Conservation (phyloP, 2,113 vertebrate species). For the Caloenas nicobarica region DNA sequence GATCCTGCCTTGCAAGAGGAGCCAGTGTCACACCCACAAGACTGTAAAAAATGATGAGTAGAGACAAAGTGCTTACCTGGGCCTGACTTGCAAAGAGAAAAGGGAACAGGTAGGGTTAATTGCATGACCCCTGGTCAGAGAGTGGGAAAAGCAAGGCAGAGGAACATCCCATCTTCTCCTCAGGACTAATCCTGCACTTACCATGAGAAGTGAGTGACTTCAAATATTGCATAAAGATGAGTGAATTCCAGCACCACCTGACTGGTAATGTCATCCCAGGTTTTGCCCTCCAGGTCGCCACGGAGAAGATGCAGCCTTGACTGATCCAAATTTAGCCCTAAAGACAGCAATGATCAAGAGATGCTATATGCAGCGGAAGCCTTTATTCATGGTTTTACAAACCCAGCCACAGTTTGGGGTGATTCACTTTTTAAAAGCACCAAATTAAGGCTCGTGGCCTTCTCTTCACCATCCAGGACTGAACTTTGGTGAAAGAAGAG, state of each 20-base stretch:
- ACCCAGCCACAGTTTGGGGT: neutral
- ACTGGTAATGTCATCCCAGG: constrained; percentile 91
- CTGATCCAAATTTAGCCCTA: constrained; percentile 84
- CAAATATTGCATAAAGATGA: constrained; percentile 90
- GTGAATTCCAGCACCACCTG: constrained; percentile 86
- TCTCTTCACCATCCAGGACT: neutral
- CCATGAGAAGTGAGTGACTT: constrained; percentile 94
- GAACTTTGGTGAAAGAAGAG: neutral
- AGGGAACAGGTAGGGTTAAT: neutral
- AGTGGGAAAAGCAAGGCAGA: neutral
- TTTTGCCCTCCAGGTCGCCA: constrained; percentile 80
- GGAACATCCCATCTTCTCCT: neutral
- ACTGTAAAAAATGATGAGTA: neutral
- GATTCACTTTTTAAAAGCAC: neutral
- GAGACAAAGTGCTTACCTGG: neutral
- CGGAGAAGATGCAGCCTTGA: constrained; percentile 85
- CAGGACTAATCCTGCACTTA: constrained; percentile 67
- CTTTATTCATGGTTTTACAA: neutral
- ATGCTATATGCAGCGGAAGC: neutral
- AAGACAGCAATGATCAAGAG: neutral
- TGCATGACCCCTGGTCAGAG: neutral
- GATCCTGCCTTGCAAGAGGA: neutral
- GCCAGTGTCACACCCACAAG: neutral
- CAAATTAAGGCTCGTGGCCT: neutral
- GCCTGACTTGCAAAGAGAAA: neutral